These are phyloP conservation scores for Baronia brevicornis DNA, from an alignment of 2,888 invertebrate genomes.

Conservation along the genomic window DNA sequence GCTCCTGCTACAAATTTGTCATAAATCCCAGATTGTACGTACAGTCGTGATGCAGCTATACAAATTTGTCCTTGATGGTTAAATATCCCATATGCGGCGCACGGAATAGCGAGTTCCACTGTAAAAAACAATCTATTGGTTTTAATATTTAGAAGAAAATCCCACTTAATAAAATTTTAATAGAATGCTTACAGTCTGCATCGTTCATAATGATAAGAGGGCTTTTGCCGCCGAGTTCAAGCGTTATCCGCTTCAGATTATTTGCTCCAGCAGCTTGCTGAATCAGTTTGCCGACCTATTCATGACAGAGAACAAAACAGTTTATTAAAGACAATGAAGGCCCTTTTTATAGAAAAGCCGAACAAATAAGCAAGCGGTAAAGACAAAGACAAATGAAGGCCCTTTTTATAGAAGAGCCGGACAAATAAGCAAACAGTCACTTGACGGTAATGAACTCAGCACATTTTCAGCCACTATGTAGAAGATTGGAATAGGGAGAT, in stretches of 20 bases:
- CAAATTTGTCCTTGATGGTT: constrained; percentile 44
- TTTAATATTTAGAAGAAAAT: not conserved
- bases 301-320: not conserved
- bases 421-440: no score
- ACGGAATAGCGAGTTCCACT: constrained; percentile 40
- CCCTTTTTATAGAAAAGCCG: no score
- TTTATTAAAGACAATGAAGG: no score
- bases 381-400: no score
- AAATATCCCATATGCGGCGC: constrained; percentile 38
- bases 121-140: constrained; percentile 6
- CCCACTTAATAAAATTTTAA: not conserved
- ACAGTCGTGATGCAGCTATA: constrained; percentile 46
- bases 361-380: no score
- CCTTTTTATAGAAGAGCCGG: no score
- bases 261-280: constrained; percentile 82
- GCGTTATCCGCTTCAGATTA: constrained; percentile 86
- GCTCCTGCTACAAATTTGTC: constrained; percentile 87
- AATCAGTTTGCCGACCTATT: constrained; percentile 73
- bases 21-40: constrained; percentile 77
- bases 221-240: constrained; percentile 93
- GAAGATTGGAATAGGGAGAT: no score
- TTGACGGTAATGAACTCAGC: no score
- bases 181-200: constrained; percentile 78
- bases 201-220: constrained; percentile 89
- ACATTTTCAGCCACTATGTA: no score